Evolutionary conservation across 1,140 invertebrate genomes (phyloP).

Genomic region (Neodiprion fabricii): DNA sequence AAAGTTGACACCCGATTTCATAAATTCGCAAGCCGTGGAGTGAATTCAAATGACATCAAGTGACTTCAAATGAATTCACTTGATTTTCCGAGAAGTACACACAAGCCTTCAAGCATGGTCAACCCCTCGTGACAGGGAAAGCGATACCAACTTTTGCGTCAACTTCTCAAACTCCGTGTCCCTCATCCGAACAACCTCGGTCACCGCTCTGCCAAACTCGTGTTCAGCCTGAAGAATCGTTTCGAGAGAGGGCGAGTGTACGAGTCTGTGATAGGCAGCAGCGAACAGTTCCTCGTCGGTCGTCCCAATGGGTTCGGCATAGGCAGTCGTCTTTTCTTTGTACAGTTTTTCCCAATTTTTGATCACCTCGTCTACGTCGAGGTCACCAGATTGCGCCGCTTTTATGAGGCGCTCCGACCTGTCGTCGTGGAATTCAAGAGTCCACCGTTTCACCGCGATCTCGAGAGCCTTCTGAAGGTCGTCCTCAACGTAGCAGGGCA

Average conservation of each 20-base stretch:
- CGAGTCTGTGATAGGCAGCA: constrained; percentile 80
- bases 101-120: too few species aligned
- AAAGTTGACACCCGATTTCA: not conserved
- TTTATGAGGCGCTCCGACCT: constrained; percentile 63
- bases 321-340: constrained; percentile 71
- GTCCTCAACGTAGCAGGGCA: constrained; percentile 73
- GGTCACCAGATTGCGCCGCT: constrained; percentile 60
- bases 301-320: constrained; percentile 72
- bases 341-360: constrained; percentile 74
- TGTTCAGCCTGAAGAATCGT: constrained; percentile 81
- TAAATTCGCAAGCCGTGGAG: not conserved
- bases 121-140: not conserved
- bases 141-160: constrained; percentile 65
- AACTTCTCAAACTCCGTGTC: constrained; percentile 71
- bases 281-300: constrained; percentile 81
- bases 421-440: constrained; percentile 64
- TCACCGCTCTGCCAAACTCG: constrained; percentile 76
- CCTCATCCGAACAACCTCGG: constrained; percentile 69
- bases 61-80: too few species aligned
- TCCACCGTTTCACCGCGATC: constrained; percentile 60
- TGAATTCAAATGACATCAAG: too few species aligned
- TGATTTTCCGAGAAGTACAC: too few species aligned
- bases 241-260: constrained; percentile 82
- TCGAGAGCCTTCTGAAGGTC: constrained; percentile 63
- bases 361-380: constrained; percentile 73